Conservation (phyloP, 1,140 invertebrate genomes). For the Frieseomelitta varia region DNA sequence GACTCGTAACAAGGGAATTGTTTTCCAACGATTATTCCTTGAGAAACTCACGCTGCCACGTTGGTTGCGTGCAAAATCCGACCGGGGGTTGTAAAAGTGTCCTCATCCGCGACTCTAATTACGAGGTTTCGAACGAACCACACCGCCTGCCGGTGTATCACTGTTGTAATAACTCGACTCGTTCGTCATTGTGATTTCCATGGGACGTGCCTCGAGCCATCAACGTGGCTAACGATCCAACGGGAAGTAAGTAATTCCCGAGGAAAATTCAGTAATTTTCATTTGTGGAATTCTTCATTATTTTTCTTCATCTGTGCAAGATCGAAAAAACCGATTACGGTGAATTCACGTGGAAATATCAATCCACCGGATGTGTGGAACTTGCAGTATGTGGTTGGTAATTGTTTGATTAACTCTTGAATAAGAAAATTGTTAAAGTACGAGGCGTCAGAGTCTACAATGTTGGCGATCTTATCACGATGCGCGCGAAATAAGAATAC, state of each 20-base stretch:
- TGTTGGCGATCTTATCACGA: neutral
- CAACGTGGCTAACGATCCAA: neutral
- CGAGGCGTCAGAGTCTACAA: neutral
- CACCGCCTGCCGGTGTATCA: neutral
- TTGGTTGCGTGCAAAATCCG: constrained; percentile 14
- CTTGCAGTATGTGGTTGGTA: neutral
- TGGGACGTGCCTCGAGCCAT: neutral
- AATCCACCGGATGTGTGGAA: neutral
- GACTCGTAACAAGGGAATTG: constrained; percentile 38
- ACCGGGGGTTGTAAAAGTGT: constrained; percentile 20
- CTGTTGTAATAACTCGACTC: too few species aligned
- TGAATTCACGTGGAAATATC: too few species aligned
- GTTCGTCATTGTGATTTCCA: neutral
- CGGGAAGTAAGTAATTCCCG: constrained; percentile 13
- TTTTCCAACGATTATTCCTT: constrained; percentile 45
- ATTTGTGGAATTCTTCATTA: neutral
- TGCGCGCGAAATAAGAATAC: neutral
- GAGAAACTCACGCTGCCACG: constrained; percentile 16
- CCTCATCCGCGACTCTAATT: constrained; percentile 33
- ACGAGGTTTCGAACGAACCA: neutral
- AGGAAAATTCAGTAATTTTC: neutral
- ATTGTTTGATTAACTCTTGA: neutral
- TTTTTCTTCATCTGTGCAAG: too few species aligned
- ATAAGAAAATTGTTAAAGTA: neutral
- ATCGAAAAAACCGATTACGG: neutral